Base-by-base conservation (phyloP, 2,797 vertebrate species). In the Gila robusta region DNA sequence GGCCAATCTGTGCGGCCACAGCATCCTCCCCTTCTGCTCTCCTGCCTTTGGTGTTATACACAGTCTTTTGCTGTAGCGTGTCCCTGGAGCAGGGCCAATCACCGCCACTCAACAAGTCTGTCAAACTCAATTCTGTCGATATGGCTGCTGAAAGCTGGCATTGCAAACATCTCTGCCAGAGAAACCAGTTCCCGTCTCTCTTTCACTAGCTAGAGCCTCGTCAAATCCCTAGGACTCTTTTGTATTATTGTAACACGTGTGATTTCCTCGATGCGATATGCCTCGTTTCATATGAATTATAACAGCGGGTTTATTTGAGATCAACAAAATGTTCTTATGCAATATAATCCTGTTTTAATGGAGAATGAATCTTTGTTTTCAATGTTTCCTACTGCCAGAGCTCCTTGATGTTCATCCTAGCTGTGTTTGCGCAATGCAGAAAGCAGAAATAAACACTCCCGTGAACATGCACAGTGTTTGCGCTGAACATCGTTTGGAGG, bases 81-180 rank as follows among this genome's bases (percentile, higher is more conserved):
- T 89, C 84, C 80, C 87, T 87, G 85, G 87, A 87, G 87, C 86
- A 44, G 85, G 56, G 92, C 94, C 93, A 92, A 91, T 81, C 88
- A 88, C 89, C 90, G 86, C 92, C 93, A 92, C 94, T 93, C 91
- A 87, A 89, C 91, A 88, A 90, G 91, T 92, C 94, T 96, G 94
- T 96, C 95, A 93, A 93, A 95, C 85, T 90, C 91, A 93, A 95
- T 95, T 93, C 90, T 91, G 91, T 93, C 93, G 91, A 90, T 90
- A 89, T 86, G 87, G 92, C 92, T 93, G 95, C 93, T 95, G 95
- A 95, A 94, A 95, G 94, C 93, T 92, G 93, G 91, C 91, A 76
- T 90, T 91, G 91, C 84, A 92, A 90, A 94, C 89, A 72, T 81
- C 86, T 91, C 90, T 89, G 88, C 86, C 84, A 90, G 90, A 91